A percentile compares a stretch with the other conserved stretches of the same genome.
Evolutionary conservation across 1,140 invertebrate genomes (phyloP).

Genomic region (Ylistrum balloti): DNA sequence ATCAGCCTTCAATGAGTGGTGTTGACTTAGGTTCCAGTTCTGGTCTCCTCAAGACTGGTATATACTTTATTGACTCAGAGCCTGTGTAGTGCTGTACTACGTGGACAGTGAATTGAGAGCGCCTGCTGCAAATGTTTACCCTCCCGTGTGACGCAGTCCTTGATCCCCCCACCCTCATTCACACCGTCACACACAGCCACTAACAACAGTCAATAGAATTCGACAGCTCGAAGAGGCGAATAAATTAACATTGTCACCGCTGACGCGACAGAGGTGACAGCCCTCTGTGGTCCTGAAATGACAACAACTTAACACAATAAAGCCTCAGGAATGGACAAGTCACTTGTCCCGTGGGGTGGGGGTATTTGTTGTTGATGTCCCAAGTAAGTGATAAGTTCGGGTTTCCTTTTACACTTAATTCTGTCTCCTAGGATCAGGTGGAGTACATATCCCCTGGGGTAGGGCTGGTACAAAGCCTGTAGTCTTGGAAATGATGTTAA

Average conservation of each 20-base stretch:
- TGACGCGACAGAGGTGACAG: background rate
- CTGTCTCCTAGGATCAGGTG: too few relatives aligned
- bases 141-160: background rate
- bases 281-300: background rate
- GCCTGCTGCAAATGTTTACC: constrained; percentile 23
- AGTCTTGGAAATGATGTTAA: background rate
- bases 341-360: background rate
- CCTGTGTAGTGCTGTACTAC: constrained; percentile 1
- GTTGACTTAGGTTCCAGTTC: constrained; percentile 25
- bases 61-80: background rate
- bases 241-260: constrained; percentile 27
- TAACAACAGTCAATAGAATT: constrained; percentile 14
- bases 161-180: constrained; percentile 29
- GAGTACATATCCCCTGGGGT: background rate
- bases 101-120: constrained; percentile 16
- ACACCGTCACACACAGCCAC: constrained; percentile 18
- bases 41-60: background rate
- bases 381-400: background rate
- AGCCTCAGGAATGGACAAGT: background rate
- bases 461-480: background rate
- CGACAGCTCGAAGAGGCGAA: constrained; percentile 20
- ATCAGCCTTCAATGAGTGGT: background rate
- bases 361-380: background rate
- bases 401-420: background rate
- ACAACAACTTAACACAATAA: background rate